phyloP scores from a whole-genome alignment of 2,113 vertebrate species.

The Kryptolebias marmoratus region DNA sequence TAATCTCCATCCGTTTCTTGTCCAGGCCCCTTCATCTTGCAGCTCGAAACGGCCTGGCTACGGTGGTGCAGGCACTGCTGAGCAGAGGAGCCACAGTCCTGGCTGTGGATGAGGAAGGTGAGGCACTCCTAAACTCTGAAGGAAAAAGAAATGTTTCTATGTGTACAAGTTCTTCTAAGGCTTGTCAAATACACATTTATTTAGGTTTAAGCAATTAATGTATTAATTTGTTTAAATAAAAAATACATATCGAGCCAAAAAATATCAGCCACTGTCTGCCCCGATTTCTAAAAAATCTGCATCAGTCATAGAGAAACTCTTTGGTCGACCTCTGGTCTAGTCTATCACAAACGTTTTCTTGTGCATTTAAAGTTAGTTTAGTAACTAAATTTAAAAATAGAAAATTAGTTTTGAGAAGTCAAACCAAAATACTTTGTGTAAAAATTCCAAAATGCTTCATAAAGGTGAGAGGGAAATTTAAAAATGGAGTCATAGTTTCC shows the following conservation, averaged over 20 bases:
- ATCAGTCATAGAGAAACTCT: too few relatives aligned
- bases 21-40: constrained; percentile 95
- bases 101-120: constrained; percentile 97
- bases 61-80: constrained; percentile 95
- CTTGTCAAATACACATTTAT: too few relatives aligned
- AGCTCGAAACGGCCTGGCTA: constrained; percentile 93
- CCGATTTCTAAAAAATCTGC: too few relatives aligned
- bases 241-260: too few relatives aligned
- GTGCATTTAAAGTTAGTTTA: too few relatives aligned
- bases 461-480: background rate
- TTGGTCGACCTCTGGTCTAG: too few relatives aligned
- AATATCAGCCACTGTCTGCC: too few relatives aligned
- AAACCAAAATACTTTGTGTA: background rate
- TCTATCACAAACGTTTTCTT: too few relatives aligned
- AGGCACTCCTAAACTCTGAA: constrained; percentile 23
- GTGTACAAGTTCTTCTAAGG: too few relatives aligned
- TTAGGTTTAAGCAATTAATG: too few relatives aligned
- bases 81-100: constrained; percentile 96
- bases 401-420: background rate
- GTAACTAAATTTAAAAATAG: background rate
- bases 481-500: background rate
- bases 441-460: background rate
- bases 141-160: too few relatives aligned
- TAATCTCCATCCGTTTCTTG: background rate
- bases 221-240: too few relatives aligned